A percentile compares a stretch with the other conserved stretches of the same genome.
phyloP scores from a whole-genome alignment of 2,797 vertebrate genomes.

The Danio albolineatus region DNA sequence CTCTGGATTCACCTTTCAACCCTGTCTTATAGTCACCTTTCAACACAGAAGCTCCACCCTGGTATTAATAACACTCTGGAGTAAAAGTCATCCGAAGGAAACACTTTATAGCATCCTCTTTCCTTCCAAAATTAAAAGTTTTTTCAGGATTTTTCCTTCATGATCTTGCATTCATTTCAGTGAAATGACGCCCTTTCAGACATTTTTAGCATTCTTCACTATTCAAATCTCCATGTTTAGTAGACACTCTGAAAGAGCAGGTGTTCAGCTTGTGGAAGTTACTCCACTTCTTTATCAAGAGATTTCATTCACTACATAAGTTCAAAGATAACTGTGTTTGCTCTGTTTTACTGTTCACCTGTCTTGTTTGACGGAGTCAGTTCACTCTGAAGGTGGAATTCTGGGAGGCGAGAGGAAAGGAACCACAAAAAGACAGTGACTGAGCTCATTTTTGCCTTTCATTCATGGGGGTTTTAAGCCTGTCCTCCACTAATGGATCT shows the following conservation, averaged over 20 bases:
- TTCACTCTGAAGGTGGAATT: slow-evolving; percentile 24
- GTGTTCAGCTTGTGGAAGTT: slow-evolving; percentile 12
- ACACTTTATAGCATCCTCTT: slow-evolving; percentile 40
- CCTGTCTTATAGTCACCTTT: slow-evolving; percentile 53
- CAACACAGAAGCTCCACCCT: slow-evolving; percentile 51
- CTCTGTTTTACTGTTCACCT: background rate
- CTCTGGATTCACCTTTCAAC: slow-evolving; percentile 57
- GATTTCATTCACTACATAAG: slow-evolving; percentile 32
- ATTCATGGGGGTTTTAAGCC: slow-evolving; percentile 29
- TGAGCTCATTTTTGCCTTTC: slow-evolving; percentile 17
- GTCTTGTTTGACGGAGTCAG: slow-evolving; percentile 8
- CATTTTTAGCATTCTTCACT: slow-evolving; percentile 70
- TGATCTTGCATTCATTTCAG: background rate
- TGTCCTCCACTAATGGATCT: slow-evolving; percentile 19
- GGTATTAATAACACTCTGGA: slow-evolving; percentile 45
- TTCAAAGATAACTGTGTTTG: slow-evolving; percentile 38
- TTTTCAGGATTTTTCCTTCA: background rate
- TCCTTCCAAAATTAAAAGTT: background rate
- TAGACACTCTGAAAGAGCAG: slow-evolving; percentile 3
- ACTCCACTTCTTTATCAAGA: background rate
- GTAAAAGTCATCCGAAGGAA: slow-evolving; percentile 48
- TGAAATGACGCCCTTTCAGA: slow-evolving; percentile 55
- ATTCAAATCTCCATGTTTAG: slow-evolving; percentile 62
- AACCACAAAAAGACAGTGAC: slow-evolving; percentile 34
- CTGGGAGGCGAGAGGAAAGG: background rate